A percentile compares a stretch with the other conserved stretches of the same genome.
These are phyloP conservation scores for Crenichthys baileyi DNA, from an alignment of 2,797 vertebrate genomes.

Conservation along the genomic window DNA sequence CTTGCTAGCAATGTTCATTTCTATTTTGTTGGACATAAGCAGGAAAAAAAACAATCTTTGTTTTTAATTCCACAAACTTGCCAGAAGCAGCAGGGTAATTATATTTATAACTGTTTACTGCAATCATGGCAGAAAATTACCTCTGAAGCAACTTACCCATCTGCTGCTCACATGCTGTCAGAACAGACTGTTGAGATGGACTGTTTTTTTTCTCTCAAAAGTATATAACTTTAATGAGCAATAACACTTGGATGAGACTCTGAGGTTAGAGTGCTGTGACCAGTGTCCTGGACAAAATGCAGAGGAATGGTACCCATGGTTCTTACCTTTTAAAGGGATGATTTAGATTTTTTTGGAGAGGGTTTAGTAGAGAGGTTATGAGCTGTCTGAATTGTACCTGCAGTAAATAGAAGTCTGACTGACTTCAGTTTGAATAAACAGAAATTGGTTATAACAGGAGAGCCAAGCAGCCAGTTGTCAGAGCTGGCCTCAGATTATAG, in stretches of 20 bases:
- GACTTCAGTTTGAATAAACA: background rate
- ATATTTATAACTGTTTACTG: constrained; percentile 56
- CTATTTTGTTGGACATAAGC: constrained; percentile 10
- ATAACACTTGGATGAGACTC: constrained; percentile 30
- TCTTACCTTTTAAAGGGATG: background rate
- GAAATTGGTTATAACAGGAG: background rate
- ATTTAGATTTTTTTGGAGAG: background rate
- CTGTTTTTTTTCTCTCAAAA: constrained; percentile 40
- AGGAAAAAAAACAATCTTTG: background rate
- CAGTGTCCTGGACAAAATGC: constrained; percentile 29
- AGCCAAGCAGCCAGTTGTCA: background rate
- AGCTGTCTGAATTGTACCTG: background rate
- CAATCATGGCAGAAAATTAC: constrained; percentile 56
- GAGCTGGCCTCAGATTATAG: no score
- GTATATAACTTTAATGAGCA: constrained; percentile 56
- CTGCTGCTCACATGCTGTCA: constrained; percentile 43
- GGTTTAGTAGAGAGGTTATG: background rate
- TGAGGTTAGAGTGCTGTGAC: constrained; percentile 25
- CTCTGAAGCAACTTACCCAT: constrained; percentile 57
- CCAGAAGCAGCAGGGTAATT: constrained; percentile 56
- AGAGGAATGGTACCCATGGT: constrained; percentile 21
- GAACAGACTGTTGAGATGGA: constrained; percentile 32
- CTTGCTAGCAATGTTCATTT: background rate
- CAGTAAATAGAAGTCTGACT: background rate
- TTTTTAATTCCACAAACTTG: constrained; percentile 34